Conservation (phyloP, 2,888 invertebrate genomes). For the Agrochola circellaris region DNA sequence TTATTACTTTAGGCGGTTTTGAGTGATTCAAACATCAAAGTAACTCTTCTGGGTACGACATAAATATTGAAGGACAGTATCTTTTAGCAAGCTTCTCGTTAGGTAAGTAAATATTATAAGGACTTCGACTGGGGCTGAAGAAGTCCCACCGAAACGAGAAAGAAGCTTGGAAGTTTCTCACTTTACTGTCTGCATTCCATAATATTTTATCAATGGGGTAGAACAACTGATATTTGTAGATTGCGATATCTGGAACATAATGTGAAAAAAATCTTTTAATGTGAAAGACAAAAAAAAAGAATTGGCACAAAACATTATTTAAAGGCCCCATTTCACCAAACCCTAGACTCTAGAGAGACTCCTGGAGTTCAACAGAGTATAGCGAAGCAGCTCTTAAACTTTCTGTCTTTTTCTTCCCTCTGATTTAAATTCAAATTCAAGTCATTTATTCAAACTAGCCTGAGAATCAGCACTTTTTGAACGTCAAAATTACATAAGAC, state of each 20-base stretch:
- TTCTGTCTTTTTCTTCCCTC: background rate
- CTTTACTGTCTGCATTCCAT: background rate
- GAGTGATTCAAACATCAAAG: background rate
- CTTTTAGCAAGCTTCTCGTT: conserved; percentile 21
- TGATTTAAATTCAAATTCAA: no score
- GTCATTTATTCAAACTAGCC: no score
- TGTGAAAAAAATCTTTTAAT: background rate
- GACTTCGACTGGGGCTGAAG: background rate
- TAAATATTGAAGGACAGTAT: conserved; percentile 41
- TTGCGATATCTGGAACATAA: conserved; percentile 33
- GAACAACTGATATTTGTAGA: conserved; percentile 21
- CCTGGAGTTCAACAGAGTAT: background rate
- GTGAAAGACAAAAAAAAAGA: background rate
- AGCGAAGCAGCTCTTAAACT: background rate
- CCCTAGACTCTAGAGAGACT: background rate
- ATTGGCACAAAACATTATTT: background rate
- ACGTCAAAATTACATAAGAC: no score
- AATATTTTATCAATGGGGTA: conserved; percentile 28
- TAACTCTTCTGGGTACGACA: conserved; percentile 6
- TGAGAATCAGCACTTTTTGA: no score
- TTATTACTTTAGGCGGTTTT: no score
- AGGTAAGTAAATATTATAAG: background rate
- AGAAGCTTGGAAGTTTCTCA: conserved; percentile 6
- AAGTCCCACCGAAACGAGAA: conserved; percentile 38
- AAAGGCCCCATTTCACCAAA: background rate